Percentiles rank a stretch among this genome's conserved stretches.
These are phyloP conservation scores for Pseudomyrmex sp. DNA, from an alignment of 1,140 invertebrate species.

Conservation along the genomic window DNA sequence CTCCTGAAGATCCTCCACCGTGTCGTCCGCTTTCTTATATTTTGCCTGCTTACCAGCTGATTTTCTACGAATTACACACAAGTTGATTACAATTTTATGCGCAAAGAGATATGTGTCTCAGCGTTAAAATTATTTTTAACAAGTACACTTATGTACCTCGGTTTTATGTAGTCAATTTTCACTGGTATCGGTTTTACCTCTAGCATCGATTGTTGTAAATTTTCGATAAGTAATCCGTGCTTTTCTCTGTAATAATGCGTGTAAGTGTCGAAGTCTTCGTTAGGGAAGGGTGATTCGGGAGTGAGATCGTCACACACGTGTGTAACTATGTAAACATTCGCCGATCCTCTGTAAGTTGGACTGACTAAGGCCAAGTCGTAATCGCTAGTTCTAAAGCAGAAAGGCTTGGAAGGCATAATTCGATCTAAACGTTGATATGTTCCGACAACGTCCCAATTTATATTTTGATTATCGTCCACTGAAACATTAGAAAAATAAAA, in stretches of 20 bases:
- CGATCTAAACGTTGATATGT: constrained; percentile 78
- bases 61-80: constrained; percentile 69
- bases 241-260: constrained; percentile 93
- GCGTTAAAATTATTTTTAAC: neutral
- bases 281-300: constrained; percentile 93
- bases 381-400: constrained; percentile 65
- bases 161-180: constrained; percentile 91
- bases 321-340: constrained; percentile 91
- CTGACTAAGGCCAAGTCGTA: constrained; percentile 78
- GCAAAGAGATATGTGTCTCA: neutral
- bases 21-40: constrained; percentile 84
- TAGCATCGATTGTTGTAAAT: constrained; percentile 92
- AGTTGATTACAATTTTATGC: neutral
- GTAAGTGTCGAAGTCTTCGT: constrained; percentile 90
- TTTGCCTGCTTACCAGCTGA: constrained; percentile 73
- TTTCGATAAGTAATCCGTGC: constrained; percentile 90
- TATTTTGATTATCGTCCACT: constrained; percentile 78
- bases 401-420: constrained; percentile 71
- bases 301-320: constrained; percentile 92
- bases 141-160: constrained; percentile 84
- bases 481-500: constrained; percentile 37
- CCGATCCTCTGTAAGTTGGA: constrained; percentile 76
- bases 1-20: constrained; percentile 88
- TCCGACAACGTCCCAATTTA: constrained; percentile 89
- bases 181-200: constrained; percentile 95